A percentile compares a stretch with the other conserved stretches of the same genome.
These are phyloP conservation scores for Heliconius hewitsoni DNA, from an alignment of 1,140 invertebrate genomes.

Conservation along the genomic window DNA sequence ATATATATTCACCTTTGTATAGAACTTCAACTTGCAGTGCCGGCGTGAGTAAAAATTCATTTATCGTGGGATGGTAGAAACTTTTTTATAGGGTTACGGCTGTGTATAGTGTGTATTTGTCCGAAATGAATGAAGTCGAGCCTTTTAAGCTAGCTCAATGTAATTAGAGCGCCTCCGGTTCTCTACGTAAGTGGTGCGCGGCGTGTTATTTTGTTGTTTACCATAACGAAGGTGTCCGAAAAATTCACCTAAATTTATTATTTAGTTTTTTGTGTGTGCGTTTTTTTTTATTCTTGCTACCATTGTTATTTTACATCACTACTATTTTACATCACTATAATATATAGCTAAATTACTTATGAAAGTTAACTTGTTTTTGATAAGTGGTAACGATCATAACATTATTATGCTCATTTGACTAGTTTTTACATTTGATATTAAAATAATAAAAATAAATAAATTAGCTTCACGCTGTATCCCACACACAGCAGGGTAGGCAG, in stretches of 20 bases:
- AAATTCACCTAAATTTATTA: conserved; percentile 3
- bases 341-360: no score
- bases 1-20: conserved; percentile 23
- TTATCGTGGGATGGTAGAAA: conserved; percentile 40
- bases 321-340: no score
- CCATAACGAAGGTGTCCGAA: conserved; percentile 26
- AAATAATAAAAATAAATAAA: no score
- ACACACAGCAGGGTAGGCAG: no score
- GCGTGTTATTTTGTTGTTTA: conserved; percentile 50
- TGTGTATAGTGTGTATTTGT: conserved; percentile 44
- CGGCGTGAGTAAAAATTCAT: conserved; percentile 37
- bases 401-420: no score
- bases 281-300: background rate
- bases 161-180: conserved; percentile 64
- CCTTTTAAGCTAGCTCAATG: conserved; percentile 63
- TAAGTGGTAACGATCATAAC: no score
- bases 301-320: no score
- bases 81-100: conserved; percentile 39
- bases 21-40: conserved; percentile 28
- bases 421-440: no score
- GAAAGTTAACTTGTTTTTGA: no score
- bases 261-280: background rate
- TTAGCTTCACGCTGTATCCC: no score
- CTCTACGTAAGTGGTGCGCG: conserved; percentile 63
- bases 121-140: conserved; percentile 52